Evolutionary conservation across 2,888 invertebrate genomes (phyloP).

Genomic region (Cordilura impudica): DNA sequence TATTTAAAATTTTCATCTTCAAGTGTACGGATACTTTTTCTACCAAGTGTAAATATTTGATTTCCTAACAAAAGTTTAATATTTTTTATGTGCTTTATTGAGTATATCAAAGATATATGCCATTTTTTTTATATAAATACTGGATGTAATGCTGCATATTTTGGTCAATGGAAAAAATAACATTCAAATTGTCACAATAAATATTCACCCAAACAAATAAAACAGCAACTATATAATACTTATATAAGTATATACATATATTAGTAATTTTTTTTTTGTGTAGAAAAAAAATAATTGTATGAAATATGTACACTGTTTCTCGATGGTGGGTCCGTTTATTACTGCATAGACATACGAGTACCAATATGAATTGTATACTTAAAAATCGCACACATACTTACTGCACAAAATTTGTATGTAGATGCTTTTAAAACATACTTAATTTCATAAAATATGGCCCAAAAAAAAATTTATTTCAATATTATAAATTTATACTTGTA

Average conservation of each 20-base stretch:
- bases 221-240: constrained; percentile 17
- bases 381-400: background rate
- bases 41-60: no score
- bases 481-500: constrained; percentile 57
- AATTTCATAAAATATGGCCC: constrained; percentile 61
- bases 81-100: no score
- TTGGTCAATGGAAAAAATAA: constrained; percentile 53
- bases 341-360: background rate
- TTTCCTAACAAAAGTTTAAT: no score
- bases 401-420: background rate
- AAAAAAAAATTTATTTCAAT: constrained; percentile 62
- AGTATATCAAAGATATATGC: no score
- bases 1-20: no score
- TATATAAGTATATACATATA: background rate
- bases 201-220: constrained; percentile 57
- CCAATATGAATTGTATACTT: background rate
- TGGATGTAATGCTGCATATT: constrained; percentile 27
- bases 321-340: constrained; percentile 24
- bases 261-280: background rate
- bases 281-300: constrained; percentile 36
- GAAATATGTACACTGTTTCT: constrained; percentile 28
- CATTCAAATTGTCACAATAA: constrained; percentile 65
- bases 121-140: background rate
- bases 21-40: no score
- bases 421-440: constrained; percentile 11